A percentile compares a stretch with the other conserved stretches of the same genome.
Conservation (phyloP, 2,797 vertebrate genomes). For the Astyanax mexicanus region DNA sequence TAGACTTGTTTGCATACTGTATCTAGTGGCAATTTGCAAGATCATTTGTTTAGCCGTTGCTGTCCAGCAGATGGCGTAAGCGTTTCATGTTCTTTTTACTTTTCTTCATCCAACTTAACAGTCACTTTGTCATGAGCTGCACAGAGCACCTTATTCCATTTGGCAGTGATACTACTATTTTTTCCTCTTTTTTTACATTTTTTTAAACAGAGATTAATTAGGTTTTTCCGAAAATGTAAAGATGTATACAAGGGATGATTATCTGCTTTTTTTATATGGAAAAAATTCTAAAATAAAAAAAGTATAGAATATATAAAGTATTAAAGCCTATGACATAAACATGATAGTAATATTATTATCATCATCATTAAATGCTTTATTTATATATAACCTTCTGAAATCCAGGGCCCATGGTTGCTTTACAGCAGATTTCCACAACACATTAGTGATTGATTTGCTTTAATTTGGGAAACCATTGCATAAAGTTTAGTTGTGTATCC, state of each 20-base stretch:
- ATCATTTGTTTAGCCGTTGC: not conserved
- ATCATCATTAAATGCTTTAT: not conserved
- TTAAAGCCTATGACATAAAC: too few species aligned
- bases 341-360: too few species aligned
- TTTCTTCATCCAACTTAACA: not conserved
- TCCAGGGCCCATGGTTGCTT: not conserved
- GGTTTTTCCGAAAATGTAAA: not conserved
- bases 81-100: not conserved
- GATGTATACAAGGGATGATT: not conserved
- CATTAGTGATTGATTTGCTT: not conserved
- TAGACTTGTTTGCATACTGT: not conserved
- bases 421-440: not conserved
- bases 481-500: conserved; percentile 33
- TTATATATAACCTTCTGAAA: not conserved
- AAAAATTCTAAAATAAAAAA: too few species aligned
- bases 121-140: not conserved
- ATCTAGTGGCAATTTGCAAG: not conserved
- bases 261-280: too few species aligned
- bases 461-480: conserved; percentile 30
- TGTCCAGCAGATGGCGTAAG: conserved; percentile 41
- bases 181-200: too few species aligned
- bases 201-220: too few species aligned
- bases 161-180: not conserved
- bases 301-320: too few species aligned
- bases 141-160: not conserved